These are phyloP conservation scores for Brachionus rotundiformis DNA, from an alignment of 1,140 invertebrate genomes.

Conservation along the genomic window DNA sequence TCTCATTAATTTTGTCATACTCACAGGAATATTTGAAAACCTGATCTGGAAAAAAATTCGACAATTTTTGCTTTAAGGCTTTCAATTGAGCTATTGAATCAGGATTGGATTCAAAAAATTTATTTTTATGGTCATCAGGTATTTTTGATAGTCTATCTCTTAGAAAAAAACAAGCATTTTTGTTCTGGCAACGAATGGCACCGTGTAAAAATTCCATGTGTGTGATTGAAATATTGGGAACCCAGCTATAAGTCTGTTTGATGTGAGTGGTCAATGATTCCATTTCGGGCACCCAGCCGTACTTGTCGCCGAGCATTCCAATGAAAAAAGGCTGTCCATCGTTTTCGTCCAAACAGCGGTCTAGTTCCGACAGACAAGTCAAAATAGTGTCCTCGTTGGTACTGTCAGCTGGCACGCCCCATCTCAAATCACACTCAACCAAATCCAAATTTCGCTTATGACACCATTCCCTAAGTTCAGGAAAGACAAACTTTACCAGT, in stretches of 20 bases:
- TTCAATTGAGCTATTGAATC: constrained; percentile 56
- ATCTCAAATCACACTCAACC: constrained; percentile 62
- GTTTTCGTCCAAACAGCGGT: constrained; percentile 58
- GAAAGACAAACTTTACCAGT: constrained; percentile 64
- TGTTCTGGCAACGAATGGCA: constrained; percentile 57
- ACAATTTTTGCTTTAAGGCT: constrained; percentile 56
- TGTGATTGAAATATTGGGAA: constrained; percentile 60
- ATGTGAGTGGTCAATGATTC: not conserved
- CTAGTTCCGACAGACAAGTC: constrained; percentile 61
- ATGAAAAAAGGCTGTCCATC: constrained; percentile 61
- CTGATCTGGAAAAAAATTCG: constrained; percentile 56
- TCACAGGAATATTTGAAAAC: constrained; percentile 56
- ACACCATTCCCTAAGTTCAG: constrained; percentile 63
- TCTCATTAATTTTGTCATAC: constrained; percentile 53
- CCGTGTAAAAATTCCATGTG: constrained; percentile 64
- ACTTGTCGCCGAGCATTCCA: constrained; percentile 58
- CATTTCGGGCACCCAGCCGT: constrained; percentile 41
- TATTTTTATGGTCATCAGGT: constrained; percentile 55
- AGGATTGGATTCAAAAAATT: constrained; percentile 57
- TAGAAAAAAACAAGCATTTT: constrained; percentile 61
- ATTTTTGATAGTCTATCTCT: constrained; percentile 56
- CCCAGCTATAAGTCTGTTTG: constrained; percentile 57
- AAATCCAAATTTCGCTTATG: constrained; percentile 57
- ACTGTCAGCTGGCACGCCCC: constrained; percentile 62
- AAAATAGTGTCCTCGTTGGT: constrained; percentile 58